These are phyloP conservation scores for Mantis religiosa DNA, from an alignment of 2,888 invertebrate genomes.

Conservation along the genomic window DNA sequence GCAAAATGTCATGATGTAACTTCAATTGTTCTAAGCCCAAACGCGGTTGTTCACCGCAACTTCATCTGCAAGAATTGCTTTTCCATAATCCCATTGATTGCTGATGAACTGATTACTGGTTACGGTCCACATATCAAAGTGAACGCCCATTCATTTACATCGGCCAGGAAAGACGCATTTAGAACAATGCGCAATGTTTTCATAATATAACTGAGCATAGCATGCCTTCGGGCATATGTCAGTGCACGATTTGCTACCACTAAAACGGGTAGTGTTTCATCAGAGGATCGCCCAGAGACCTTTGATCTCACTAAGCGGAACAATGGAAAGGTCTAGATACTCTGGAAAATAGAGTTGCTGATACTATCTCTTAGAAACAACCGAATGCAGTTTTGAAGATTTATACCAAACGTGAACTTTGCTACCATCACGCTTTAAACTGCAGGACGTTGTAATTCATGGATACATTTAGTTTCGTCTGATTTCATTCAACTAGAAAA, in stretches of 20 bases:
- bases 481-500: too few relatives aligned
- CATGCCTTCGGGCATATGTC: neutral
- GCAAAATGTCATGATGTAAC: neutral
- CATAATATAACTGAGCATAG: neutral
- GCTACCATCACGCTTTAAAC: neutral
- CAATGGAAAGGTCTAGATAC: neutral
- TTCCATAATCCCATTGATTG: neutral
- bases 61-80: neutral
- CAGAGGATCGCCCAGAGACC: neutral
- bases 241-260: neutral
- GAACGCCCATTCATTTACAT: neutral
- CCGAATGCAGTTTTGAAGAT: neutral
- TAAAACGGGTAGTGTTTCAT: neutral
- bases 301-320: neutral
- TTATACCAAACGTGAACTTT: neutral
- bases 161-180: neutral
- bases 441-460: too few relatives aligned
- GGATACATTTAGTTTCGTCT: too few relatives aligned
- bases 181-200: neutral
- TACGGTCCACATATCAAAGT: neutral
- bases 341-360: neutral
- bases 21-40: neutral
- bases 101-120: neutral
- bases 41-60: too few relatives aligned
- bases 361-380: neutral